Conservation (phyloP, 2,797 vertebrate genomes). For the Gallirallus australis region DNA sequence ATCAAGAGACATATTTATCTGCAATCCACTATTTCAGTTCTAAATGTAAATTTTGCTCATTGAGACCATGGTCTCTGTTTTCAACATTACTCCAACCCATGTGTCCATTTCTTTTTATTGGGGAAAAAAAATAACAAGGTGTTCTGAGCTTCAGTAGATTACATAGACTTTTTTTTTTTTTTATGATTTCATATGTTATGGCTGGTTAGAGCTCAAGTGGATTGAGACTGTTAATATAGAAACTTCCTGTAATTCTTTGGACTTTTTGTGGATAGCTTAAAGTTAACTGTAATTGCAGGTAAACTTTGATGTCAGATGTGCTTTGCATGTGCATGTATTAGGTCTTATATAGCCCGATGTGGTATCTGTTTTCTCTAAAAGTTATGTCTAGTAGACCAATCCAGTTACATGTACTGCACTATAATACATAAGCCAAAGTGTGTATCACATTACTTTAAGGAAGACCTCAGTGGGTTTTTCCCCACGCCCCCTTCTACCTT, state of each 20-base stretch:
- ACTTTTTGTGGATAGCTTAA: not conserved
- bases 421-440: not conserved
- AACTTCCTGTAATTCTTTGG: not conserved
- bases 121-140: not conserved
- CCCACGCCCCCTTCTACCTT: fast-evolving
- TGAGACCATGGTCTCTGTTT: not conserved
- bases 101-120: not conserved
- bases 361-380: not conserved
- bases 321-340: not conserved
- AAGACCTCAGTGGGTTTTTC: fast-evolving
- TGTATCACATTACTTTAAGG: not conserved
- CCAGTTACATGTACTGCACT: not conserved
- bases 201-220: not conserved
- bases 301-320: not conserved
- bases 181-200: not conserved
- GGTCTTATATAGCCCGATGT: not conserved
- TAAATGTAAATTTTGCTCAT: not conserved
- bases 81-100: not conserved
- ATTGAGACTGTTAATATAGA: not conserved
- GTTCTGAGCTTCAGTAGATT: not conserved
- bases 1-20: not conserved
- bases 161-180: not conserved
- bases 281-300: not conserved
- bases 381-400: not conserved
- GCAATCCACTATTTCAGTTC: not conserved